phyloP scores from a whole-genome alignment of 2,113 vertebrate genomes.

The Vimba vimba region DNA sequence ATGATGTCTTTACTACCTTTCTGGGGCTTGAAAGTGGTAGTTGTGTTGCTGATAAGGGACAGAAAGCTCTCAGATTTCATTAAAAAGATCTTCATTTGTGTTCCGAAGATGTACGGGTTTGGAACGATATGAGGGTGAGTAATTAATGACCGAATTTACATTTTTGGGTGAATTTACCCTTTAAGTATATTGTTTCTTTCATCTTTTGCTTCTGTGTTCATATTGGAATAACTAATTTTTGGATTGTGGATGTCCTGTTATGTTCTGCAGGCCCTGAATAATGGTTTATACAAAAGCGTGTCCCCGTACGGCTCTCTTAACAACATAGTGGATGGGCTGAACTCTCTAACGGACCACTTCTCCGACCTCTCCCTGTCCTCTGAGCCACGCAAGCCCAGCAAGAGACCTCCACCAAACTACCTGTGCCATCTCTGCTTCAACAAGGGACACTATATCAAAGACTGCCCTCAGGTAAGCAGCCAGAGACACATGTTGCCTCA shows the following conservation, averaged over 20 bases:
- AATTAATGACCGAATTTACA: too few species aligned
- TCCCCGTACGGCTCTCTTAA: conserved; percentile 96
- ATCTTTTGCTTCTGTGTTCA: background rate
- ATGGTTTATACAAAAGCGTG: conserved; percentile 91
- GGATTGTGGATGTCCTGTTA: conserved; percentile 39
- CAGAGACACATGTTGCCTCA: conserved; percentile 41
- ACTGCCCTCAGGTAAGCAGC: conserved; percentile 95
- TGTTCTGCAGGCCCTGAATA: conserved; percentile 86
- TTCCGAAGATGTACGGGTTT: too few species aligned
- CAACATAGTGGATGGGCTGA: conserved; percentile 98
- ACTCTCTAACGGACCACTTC: conserved; percentile 96
- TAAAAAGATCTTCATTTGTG: too few species aligned
- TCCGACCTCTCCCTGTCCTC: conserved; percentile 94
- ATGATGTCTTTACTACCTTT: too few species aligned
- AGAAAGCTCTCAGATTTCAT: too few species aligned
- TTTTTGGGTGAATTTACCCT: too few species aligned
- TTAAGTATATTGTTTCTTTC: background rate
- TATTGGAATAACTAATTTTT: background rate
- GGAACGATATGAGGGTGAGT: too few species aligned
- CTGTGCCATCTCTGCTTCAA: conserved; percentile 99
- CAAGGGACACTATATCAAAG: conserved; percentile 99
- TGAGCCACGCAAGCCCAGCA: conserved; percentile 96
- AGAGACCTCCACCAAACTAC: conserved; percentile 97
- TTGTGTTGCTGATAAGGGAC: too few species aligned
- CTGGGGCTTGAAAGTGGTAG: too few species aligned